These are phyloP conservation scores for Dicyrtoma fusca DNA, from an alignment of 2,888 invertebrate species.

Conservation along the genomic window DNA sequence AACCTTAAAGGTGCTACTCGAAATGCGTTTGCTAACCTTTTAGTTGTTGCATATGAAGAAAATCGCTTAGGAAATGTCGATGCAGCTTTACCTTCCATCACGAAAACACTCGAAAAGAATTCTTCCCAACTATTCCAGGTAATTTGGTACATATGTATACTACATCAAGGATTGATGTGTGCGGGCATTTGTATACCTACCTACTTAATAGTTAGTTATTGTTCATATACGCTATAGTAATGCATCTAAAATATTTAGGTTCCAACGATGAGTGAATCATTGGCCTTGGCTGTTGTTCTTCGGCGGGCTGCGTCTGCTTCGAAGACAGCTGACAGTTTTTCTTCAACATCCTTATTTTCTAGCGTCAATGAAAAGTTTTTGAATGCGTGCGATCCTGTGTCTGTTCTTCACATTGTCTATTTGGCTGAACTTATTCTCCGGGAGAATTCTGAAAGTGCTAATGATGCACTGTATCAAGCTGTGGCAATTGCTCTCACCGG, in stretches of 20 bases:
- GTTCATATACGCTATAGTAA: not conserved
- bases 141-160: not conserved
- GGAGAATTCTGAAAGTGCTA: not conserved
- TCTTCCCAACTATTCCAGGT: conserved; percentile 31
- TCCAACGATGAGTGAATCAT: conserved; percentile 36
- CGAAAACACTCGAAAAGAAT: conserved; percentile 34
- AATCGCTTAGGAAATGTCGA: not conserved
- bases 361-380: conserved; percentile 47
- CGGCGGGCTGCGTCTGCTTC: conserved; percentile 12
- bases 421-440: conserved; percentile 26
- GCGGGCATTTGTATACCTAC: not conserved
- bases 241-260: conserved; percentile 18
- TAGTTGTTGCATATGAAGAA: conserved; percentile 35
- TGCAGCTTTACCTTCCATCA: not conserved
- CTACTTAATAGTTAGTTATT: not conserved
- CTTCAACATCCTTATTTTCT: conserved; percentile 13
- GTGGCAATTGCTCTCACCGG: conserved; percentile 30
- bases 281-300: conserved; percentile 33
- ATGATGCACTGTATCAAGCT: conserved; percentile 10
- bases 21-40: conserved; percentile 38
- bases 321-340: conserved; percentile 22
- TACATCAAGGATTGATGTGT: not conserved
- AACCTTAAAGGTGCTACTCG: conserved; percentile 43
- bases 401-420: conserved; percentile 31
- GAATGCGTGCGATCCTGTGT: conserved; percentile 28